Base-by-base conservation (phyloP, 2,888 invertebrate species). In the Phortica magna region DNA sequence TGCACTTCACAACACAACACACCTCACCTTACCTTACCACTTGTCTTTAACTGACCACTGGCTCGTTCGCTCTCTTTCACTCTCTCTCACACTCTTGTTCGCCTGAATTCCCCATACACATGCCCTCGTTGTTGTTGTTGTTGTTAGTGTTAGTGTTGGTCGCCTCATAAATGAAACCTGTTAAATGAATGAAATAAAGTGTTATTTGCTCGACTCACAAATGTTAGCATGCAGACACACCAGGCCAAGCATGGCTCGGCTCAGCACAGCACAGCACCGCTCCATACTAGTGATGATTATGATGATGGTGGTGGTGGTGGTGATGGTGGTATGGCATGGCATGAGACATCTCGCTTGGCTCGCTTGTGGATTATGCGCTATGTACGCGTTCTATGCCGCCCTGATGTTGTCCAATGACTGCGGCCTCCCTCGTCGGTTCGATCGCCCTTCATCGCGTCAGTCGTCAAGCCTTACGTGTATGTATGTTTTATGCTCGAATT, bases 161-260 rank as follows among this genome's bases (percentile, higher is more conserved):
- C 72, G 79, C 81, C 83, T 89, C 90, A 89, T 90, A 90, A 90
- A 91, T 91, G 91, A 90, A 91, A 91, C 91, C 91, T 91, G 91
- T 91, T 91, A 91, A 91, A 91, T 91, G 91, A 91, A 91, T 91
- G 91, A 91, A 91, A 91, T 91, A 88, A 91, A 91, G 91, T 91
- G 91, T 90, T 90, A 88, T 89, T 91, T 87, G 86, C 88, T 82
- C 82, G 88, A 88, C 86, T 86, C 88, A 85, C 85, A 85, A 88
- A 85, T 88, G 87, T 85, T 85, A n/a, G 31, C 31, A 31, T 31
- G 31, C 31, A 31, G 31, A 31, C 31, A 31, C 3, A 31, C 31
- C 65, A 41, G 41, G 65, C 41, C 17, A 10, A 65, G 41, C 65
- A 39, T 41, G 12, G 67, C 67, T 12, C 67, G 9, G 42, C 41